A percentile compares a stretch with the other conserved stretches of the same genome.
Evolutionary conservation across 2,888 invertebrate species (phyloP).

Genomic region (Amphiduros pacificus): DNA sequence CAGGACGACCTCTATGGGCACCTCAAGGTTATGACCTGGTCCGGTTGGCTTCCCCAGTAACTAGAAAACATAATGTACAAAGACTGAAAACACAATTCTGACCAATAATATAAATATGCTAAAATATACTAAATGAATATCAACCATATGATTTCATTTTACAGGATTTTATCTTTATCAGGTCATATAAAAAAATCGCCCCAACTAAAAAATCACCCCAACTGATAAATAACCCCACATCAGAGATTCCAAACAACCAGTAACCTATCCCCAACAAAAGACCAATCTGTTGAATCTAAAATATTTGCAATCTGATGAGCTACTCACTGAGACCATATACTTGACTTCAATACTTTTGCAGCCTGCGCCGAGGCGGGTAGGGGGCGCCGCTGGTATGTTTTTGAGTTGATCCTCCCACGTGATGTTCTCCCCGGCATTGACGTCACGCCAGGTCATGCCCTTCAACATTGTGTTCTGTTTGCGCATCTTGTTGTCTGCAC

Average conservation of each 20-base stretch:
- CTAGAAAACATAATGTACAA: constrained; percentile 37
- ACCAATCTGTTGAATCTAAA: no score
- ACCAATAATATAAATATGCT: no score
- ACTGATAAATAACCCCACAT: no score
- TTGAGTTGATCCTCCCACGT: constrained; percentile 25
- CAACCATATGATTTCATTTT: no score
- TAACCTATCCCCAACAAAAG: no score
- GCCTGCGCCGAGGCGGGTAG: constrained; percentile 29
- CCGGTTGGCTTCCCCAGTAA: constrained; percentile 45
- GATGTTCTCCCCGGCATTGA: constrained; percentile 22
- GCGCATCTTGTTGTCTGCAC: constrained; percentile 40
- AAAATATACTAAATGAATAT: no score
- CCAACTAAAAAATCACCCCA: no score
- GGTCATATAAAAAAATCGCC: no score
- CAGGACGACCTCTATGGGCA: constrained; percentile 46
- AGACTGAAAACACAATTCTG: no score
- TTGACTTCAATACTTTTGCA: constrained; percentile 31
- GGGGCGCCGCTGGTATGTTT: constrained; percentile 25
- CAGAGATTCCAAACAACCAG: no score
- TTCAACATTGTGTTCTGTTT: constrained; percentile 59
- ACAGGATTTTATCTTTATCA: no score
- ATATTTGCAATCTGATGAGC: no score
- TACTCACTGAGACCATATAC: constrained; percentile 27
- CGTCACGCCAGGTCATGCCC: constrained; percentile 21
- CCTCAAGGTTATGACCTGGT: constrained; percentile 42